These are phyloP conservation scores for Diplosoma virens DNA, from an alignment of 23 tunicate genomes.

Conservation along the genomic window DNA sequence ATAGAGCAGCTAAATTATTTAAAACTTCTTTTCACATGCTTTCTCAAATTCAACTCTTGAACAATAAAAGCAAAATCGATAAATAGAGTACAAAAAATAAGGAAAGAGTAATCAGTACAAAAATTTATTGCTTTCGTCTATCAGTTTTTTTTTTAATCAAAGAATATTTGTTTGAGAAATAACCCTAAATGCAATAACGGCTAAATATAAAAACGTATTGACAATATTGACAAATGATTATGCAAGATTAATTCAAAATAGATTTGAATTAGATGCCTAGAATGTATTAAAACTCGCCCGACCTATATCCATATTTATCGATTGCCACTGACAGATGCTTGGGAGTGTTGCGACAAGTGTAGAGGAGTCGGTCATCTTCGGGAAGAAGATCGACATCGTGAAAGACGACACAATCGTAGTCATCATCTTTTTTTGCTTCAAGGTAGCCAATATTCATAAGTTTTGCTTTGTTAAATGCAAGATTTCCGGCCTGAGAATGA, in stretches of 20 bases:
- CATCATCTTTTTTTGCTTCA: conserved; percentile 61
- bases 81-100: too few species aligned
- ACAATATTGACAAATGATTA: neutral
- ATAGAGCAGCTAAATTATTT: too few species aligned
- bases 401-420: conserved; percentile 67
- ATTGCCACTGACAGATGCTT: conserved; percentile 78
- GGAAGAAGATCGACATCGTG: conserved; percentile 88
- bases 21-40: too few species aligned
- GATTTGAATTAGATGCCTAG: too few species aligned
- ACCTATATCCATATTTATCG: conserved; percentile 76
- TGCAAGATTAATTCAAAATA: too few species aligned
- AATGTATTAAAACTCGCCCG: neutral
- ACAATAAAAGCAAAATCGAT: too few species aligned
- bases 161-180: too few species aligned
- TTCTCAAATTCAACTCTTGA: too few species aligned
- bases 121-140: too few species aligned
- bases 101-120: too few species aligned
- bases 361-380: conserved; percentile 68
- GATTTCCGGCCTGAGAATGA: conserved; percentile 46
- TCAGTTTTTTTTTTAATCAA: too few species aligned
- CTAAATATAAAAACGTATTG: neutral
- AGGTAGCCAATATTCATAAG: conserved; percentile 74
- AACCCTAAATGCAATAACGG: neutral
- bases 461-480: conserved; percentile 76
- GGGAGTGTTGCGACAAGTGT: conserved; percentile 53